These are phyloP conservation scores for Morus bassanus DNA, from an alignment of 2,797 vertebrate species.

Conservation along the genomic window DNA sequence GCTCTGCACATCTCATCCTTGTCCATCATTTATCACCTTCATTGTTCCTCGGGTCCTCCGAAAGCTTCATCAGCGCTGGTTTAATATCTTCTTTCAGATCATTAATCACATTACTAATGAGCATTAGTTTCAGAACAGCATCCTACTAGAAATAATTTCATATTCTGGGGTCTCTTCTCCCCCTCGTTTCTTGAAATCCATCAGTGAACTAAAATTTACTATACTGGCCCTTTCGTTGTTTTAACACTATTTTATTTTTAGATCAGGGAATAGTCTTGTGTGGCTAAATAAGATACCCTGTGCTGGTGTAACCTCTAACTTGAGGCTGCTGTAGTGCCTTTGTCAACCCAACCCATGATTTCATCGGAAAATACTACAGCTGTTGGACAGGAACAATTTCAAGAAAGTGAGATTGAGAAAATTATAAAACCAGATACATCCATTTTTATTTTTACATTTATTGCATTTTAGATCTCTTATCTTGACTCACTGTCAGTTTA, in stretches of 20 bases:
- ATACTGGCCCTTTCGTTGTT: neutral
- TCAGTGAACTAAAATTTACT: neutral
- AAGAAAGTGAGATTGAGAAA: neutral
- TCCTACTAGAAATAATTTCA: slow-evolving; percentile 5
- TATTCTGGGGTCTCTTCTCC: neutral
- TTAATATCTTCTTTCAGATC: slow-evolving; percentile 23
- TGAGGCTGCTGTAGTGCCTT: neutral
- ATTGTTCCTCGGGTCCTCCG: neutral
- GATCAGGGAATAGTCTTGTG: neutral
- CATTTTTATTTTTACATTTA: neutral
- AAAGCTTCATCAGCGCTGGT: slow-evolving; percentile 9
- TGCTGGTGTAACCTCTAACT: neutral
- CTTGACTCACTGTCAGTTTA: neutral
- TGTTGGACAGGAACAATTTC: neutral
- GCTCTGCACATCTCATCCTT: neutral
- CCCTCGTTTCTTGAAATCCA: slow-evolving; percentile 1
- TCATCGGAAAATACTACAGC: neutral
- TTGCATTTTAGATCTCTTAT: neutral
- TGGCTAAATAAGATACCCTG: neutral
- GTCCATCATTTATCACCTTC: neutral
- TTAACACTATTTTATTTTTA: neutral
- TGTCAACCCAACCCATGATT: neutral
- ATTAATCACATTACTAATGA: slow-evolving; percentile 47
- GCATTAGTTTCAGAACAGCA: slow-evolving; percentile 4
- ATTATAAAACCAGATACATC: neutral